Evolutionary conservation across 1,140 invertebrate species (phyloP).

Genomic region (Drosophila truncata): DNA sequence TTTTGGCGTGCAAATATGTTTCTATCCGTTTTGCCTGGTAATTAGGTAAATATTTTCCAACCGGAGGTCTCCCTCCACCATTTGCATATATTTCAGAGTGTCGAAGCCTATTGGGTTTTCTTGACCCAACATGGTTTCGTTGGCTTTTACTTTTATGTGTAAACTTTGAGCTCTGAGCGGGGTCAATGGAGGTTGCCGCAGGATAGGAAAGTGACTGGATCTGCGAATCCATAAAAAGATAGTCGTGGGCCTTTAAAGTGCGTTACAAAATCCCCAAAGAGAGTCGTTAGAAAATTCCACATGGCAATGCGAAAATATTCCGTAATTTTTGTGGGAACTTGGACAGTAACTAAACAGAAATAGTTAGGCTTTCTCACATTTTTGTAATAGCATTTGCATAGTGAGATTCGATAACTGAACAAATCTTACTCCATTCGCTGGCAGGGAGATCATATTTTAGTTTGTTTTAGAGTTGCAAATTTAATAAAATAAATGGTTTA

Average conservation of each 20-base stretch:
- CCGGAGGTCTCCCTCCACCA: slow-evolving; percentile 39
- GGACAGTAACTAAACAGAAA: slow-evolving; percentile 27
- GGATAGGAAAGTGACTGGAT: slow-evolving; percentile 35
- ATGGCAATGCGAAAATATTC: slow-evolving; percentile 40
- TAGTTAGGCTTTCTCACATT: slow-evolving; percentile 18
- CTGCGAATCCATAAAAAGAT: slow-evolving; percentile 31
- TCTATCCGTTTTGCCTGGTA: slow-evolving; percentile 59
- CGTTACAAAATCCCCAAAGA: slow-evolving; percentile 32
- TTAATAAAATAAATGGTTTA: background rate
- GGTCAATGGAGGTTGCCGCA: slow-evolving; percentile 21
- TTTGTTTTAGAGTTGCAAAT: background rate
- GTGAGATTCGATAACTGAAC: slow-evolving; percentile 22
- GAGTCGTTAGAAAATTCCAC: slow-evolving; percentile 47
- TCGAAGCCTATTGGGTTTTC: slow-evolving; percentile 48
- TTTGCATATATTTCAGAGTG: slow-evolving; percentile 59
- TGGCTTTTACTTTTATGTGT: slow-evolving; percentile 68
- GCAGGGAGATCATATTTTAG: too few relatives aligned
- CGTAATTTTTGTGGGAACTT: slow-evolving; percentile 37
- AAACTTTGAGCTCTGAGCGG: slow-evolving; percentile 34
- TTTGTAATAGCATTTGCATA: slow-evolving; percentile 14
- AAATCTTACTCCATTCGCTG: slow-evolving; percentile 23
- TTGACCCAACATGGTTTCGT: slow-evolving; percentile 56
- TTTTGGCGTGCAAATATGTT: slow-evolving; percentile 54
- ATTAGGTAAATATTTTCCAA: slow-evolving; percentile 77
- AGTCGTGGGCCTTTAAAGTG: slow-evolving; percentile 6